These are phyloP conservation scores for Gymnocephalus cernua DNA, from an alignment of 2,113 vertebrate species.

Conservation along the genomic window DNA sequence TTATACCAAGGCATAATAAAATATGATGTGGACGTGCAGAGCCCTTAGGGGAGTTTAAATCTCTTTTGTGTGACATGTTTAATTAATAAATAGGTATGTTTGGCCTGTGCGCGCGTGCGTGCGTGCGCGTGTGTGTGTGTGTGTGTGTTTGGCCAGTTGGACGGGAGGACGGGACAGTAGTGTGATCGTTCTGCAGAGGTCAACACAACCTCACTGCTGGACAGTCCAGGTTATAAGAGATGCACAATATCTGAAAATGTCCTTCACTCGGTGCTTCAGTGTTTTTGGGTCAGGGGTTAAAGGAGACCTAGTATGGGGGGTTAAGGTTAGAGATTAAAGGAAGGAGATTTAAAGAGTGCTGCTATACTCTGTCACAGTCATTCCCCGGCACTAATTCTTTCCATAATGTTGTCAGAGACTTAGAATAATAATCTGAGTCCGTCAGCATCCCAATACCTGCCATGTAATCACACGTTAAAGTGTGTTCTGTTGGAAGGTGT, in stretches of 20 bases:
- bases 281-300: background rate
- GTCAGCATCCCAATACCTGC: background rate
- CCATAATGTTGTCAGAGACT: too few species aligned
- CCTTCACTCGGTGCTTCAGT: background rate
- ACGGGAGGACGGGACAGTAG: background rate
- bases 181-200: constrained; percentile 49
- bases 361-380: too few species aligned
- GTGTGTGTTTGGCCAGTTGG: constrained; percentile 37
- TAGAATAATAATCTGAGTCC: too few species aligned
- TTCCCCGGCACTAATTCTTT: too few species aligned
- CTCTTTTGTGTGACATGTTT: constrained; percentile 53
- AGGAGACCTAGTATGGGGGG: too few species aligned
- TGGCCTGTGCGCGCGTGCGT: too few species aligned
- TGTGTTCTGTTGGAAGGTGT: constrained; percentile 12
- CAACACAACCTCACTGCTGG: constrained; percentile 36
- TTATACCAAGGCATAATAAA: constrained; percentile 65
- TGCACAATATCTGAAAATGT: constrained; percentile 5
- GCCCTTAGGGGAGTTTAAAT: constrained; percentile 44
- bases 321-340: too few species aligned
- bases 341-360: too few species aligned
- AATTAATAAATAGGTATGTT: constrained; percentile 66
- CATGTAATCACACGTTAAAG: constrained; percentile 3
- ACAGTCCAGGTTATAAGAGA: background rate
- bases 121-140: too few species aligned
- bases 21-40: constrained; percentile 41